Percentiles rank a stretch among this genome's conserved stretches.
Evolutionary conservation across 2,797 vertebrate species (phyloP).

Genomic region (Sebastes matsubarae): DNA sequence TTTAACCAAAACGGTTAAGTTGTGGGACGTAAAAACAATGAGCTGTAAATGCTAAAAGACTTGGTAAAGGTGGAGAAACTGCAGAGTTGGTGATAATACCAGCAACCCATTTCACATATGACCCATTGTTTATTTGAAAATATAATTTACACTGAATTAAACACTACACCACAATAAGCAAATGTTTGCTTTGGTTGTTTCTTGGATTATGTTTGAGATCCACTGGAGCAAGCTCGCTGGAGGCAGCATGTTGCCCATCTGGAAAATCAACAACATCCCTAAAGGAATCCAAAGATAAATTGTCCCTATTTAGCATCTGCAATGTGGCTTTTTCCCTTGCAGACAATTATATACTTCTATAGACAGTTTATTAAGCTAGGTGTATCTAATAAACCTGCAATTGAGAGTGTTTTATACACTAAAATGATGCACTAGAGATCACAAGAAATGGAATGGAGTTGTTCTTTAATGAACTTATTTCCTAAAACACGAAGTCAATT

Average conservation of each 20-base stretch:
- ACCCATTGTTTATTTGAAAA: not conserved
- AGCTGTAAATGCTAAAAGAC: not conserved
- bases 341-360: not conserved
- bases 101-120: not conserved
- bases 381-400: not conserved
- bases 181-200: not conserved
- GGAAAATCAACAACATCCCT: slow-evolving; percentile 11
- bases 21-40: not conserved
- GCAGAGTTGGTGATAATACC: not conserved
- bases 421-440: not conserved
- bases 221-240: not conserved
- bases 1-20: not conserved
- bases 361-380: not conserved
- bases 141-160: not conserved
- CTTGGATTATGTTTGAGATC: not conserved
- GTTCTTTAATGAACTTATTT: not conserved
- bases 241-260: slow-evolving; percentile 3
- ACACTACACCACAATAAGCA: not conserved
- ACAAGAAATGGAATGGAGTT: not conserved
- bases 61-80: not conserved
- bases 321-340: not conserved
- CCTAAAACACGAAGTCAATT: not conserved
- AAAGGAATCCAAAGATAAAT: slow-evolving; percentile 2
- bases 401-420: not conserved
- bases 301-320: not conserved